Base-by-base conservation (phyloP, 2,113 vertebrate genomes). In the Pavo muticus region DNA sequence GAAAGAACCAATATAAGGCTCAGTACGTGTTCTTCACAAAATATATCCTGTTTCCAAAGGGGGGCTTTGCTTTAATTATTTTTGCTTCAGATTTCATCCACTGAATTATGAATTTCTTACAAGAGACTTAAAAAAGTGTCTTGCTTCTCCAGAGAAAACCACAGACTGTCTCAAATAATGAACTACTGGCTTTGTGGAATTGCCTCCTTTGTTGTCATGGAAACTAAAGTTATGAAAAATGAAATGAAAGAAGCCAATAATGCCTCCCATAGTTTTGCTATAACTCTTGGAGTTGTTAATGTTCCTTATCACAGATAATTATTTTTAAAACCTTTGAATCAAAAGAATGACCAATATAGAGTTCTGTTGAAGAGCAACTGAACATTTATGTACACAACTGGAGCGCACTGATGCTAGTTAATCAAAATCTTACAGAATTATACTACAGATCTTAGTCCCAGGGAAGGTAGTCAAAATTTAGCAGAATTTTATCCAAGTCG, bases 181-280 rank as follows among this genome's bases (percentile, higher is more conserved):
- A 95, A 74, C 50, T 89, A 47, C 82, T 95, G 70, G 59, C 93
- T 91, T 87, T 77, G 59, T 64, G n/a, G 73, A 83, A 72, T 93
- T 94, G 86, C 68, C 90, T 96, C 30, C 48, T 94, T 93, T 97
- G 91, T 96, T 94, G 94, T 82, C 86, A 96, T 88, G 79, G 93
- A 92, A 96, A 97, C 85, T 57, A 83, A 81, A 94, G 63, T 87
- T 95, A 97, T 95, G 85, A 95, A 88, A 96, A 95, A 94, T 72
- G 57, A 76, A 93, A 93, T 84, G 64, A 96, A 87, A 93, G 83
- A 94, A 78, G 75, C 50, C 91, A 57, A 87, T 78, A 74, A 95
- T 93, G 16, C 27, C 48, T 89, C 81, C 37, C 60, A 4, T 87
- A 44, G 54, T 94, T 90, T 79, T 79, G 42, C 68, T 78, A 16